These are phyloP conservation scores for Patella depressa DNA, from an alignment of 2,888 invertebrate species.

Conservation along the genomic window DNA sequence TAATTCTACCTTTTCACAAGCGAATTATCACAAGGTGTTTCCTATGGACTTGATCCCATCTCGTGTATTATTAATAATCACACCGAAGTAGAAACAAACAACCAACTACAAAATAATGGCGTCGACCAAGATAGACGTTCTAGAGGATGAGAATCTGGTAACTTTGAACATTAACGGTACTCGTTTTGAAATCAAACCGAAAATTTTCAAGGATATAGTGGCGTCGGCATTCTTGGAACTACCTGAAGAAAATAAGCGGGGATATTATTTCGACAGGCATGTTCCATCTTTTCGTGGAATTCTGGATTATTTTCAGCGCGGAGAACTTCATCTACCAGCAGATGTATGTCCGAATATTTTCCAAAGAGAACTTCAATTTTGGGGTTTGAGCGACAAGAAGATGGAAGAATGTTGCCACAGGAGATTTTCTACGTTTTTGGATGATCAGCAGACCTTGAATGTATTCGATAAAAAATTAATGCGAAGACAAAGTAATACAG, in stretches of 20 bases:
- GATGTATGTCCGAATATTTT: slow-evolving; percentile 91
- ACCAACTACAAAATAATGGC: no score
- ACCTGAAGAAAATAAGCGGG: slow-evolving; percentile 11
- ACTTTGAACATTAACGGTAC: slow-evolving; percentile 33
- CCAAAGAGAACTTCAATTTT: slow-evolving; percentile 53
- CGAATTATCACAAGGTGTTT: no score
- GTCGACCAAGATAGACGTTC: no score
- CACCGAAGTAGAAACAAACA: no score
- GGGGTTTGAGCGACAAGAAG: slow-evolving; percentile 36
- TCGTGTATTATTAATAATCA: no score
- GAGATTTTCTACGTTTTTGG: slow-evolving; percentile 33
- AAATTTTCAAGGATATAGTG: slow-evolving; percentile 4
- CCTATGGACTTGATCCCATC: no score
- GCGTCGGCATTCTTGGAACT: neutral
- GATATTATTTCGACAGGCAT: slow-evolving; percentile 36
- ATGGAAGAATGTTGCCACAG: slow-evolving; percentile 42
- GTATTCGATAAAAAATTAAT: slow-evolving; percentile 21
- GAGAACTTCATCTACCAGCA: slow-evolving; percentile 90
- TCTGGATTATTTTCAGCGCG: slow-evolving; percentile 74
- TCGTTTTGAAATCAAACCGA: slow-evolving; percentile 24
- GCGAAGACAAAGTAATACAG: slow-evolving; percentile 13
- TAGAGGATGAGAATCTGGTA: neutral
- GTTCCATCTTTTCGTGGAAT: slow-evolving; percentile 38
- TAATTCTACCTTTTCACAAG: no score
- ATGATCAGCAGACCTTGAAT: slow-evolving; percentile 31